These are phyloP conservation scores for Tetropium fuscum DNA, from an alignment of 2,888 invertebrate species.

Conservation along the genomic window DNA sequence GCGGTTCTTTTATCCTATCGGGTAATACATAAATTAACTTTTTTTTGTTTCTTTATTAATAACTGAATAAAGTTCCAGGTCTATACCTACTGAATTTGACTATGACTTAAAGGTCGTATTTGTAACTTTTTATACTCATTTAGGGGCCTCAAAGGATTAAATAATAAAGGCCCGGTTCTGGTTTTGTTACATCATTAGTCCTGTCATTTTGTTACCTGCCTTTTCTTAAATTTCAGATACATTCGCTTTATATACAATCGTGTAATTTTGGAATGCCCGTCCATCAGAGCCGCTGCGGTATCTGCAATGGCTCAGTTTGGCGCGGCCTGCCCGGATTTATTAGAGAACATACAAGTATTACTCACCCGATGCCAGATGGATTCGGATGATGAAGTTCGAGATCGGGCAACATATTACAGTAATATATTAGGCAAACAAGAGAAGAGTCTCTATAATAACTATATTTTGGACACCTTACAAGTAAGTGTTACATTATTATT, in stretches of 20 bases:
- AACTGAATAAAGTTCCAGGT: no score
- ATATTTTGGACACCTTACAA: slow-evolving; percentile 80
- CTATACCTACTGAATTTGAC: no score
- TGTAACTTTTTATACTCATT: no score
- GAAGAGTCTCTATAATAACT: slow-evolving; percentile 79
- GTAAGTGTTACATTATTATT: no score
- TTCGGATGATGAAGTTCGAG: slow-evolving; percentile 98
- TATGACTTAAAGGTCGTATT: no score
- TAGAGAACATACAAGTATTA: slow-evolving; percentile 86
- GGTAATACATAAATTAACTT: no score
- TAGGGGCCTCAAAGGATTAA: no score
- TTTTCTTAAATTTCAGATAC: slow-evolving; percentile 73
- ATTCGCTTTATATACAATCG: slow-evolving; percentile 89
- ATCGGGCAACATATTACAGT: slow-evolving; percentile 96
- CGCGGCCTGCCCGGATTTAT: slow-evolving; percentile 90
- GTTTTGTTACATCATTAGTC: no score
- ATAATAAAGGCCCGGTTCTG: no score
- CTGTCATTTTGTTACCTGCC: no score
- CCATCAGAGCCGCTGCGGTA: slow-evolving; percentile 96
- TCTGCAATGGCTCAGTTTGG: slow-evolving; percentile 98
- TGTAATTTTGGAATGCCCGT: slow-evolving; percentile 96
- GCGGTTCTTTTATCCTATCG: no score
- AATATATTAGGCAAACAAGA: slow-evolving; percentile 82
- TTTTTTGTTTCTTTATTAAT: no score
- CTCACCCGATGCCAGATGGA: slow-evolving; percentile 93